Evolutionary conservation across 2,797 vertebrate genomes (phyloP).

Genomic region (Scleropages formosus): DNA sequence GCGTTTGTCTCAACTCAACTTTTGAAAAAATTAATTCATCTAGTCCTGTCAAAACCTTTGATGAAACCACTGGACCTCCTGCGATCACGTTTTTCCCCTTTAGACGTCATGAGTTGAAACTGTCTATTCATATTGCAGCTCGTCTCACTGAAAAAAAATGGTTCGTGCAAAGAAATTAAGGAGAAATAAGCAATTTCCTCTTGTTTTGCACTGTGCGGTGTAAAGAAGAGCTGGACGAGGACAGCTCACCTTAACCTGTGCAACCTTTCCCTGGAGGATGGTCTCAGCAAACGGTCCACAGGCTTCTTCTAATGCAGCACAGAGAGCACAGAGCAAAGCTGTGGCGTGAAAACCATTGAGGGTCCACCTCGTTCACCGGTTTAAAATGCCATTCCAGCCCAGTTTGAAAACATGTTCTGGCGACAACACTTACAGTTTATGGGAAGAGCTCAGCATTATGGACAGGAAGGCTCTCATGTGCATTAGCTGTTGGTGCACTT

Average conservation of each 20-base stretch:
- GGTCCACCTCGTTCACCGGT: too few species aligned
- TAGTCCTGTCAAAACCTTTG: neutral
- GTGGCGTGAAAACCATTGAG: too few species aligned
- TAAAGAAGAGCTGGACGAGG: neutral
- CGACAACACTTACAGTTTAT: too few species aligned
- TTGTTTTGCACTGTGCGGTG: neutral
- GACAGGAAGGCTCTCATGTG: too few species aligned
- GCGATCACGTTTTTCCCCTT: neutral
- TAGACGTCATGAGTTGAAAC: neutral
- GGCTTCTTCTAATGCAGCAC: neutral
- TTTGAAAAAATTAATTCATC: constrained; percentile 16
- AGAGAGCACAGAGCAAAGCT: neutral
- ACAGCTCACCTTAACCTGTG: neutral
- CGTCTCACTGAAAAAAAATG: neutral
- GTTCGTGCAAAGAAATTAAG: neutral
- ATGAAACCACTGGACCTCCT: constrained; percentile 1
- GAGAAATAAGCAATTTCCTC: neutral
- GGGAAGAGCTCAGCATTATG: too few species aligned
- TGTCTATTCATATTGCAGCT: neutral
- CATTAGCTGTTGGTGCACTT: too few species aligned
- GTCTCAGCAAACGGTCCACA: neutral
- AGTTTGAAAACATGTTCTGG: too few species aligned
- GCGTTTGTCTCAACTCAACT: constrained; percentile 16
- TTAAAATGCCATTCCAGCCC: too few species aligned
- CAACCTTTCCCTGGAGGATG: neutral